A percentile compares a stretch with the other conserved stretches of the same genome.
phyloP scores from a whole-genome alignment of 2,113 vertebrate species.

The Madoqua kirkii region DNA sequence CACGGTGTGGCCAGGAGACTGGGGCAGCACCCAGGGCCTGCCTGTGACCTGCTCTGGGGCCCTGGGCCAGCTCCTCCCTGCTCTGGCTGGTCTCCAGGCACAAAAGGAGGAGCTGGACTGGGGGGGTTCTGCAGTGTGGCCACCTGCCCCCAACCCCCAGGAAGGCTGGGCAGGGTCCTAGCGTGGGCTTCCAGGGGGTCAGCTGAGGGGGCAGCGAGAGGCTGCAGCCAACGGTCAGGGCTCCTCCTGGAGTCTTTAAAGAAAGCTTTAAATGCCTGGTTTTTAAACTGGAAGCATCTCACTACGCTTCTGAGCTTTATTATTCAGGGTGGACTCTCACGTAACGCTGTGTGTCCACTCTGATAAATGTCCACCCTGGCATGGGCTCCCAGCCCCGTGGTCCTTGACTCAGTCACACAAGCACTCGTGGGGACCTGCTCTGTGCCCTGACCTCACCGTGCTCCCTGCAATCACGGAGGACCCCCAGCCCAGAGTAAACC shows the following conservation, averaged over 20 bases:
- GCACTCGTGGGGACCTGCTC: rapidly evolving
- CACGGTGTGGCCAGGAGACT: neutral
- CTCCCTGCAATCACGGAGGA: neutral
- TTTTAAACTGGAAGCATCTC: neutral
- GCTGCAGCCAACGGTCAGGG: neutral
- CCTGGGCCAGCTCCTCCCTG: neutral
- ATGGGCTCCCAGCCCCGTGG: rapidly evolving
- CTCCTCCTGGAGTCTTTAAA: neutral
- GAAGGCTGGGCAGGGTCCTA: neutral
- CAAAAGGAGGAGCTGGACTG: neutral
- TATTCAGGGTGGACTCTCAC: neutral
- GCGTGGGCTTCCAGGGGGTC: neutral
- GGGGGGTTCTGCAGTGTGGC: neutral
- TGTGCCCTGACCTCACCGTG: neutral
- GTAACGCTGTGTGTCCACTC: rapidly evolving
- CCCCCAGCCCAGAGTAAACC: neutral
- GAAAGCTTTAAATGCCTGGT: neutral
- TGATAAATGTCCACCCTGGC: neutral
- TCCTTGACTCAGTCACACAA: rapidly evolving
- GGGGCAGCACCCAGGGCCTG: neutral
- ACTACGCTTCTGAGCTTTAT: neutral
- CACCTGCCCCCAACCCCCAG: rapidly evolving
- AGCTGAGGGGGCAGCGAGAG: neutral
- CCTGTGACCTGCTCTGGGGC: neutral
- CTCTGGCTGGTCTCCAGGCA: neutral